Conservation (phyloP, 2,888 invertebrate species). For the Helicoverpa assulta region DNA sequence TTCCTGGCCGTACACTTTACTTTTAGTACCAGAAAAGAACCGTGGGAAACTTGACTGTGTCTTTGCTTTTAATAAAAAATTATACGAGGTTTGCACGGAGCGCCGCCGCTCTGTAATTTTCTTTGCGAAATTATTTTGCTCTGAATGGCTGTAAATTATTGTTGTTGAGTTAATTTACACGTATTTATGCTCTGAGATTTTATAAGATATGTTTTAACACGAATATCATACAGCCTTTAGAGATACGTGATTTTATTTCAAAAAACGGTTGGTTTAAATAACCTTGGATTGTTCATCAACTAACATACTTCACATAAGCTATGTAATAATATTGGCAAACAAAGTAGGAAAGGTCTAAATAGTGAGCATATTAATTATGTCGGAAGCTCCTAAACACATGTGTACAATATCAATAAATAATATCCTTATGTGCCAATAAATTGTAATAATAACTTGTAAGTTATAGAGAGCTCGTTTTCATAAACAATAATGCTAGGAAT, state of each 20-base stretch:
- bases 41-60: conserved; percentile 49
- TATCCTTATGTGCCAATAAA: conserved; percentile 21
- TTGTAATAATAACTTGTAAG: conserved; percentile 28
- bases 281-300: not conserved
- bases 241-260: not conserved
- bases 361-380: not conserved
- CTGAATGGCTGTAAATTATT: conserved; percentile 50
- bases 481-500: conserved; percentile 3
- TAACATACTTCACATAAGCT: too few relatives aligned
- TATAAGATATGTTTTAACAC: conserved; percentile 6
- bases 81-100: conserved; percentile 23
- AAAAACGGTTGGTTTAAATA: too few relatives aligned
- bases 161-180: conserved; percentile 34
- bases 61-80: conserved; percentile 52
- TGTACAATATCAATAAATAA: conserved; percentile 7
- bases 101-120: conserved; percentile 42
- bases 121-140: conserved; percentile 45
- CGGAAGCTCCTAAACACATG: not conserved
- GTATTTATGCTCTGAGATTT: conserved; percentile 29
- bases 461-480: conserved; percentile 22
- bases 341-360: not conserved
- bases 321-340: not conserved
- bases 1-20: conserved; percentile 50
- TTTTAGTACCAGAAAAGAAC: conserved; percentile 51
- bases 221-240: not conserved